Base-by-base conservation (phyloP, 2,113 vertebrate species). In the Callocephalon fimbriatum region DNA sequence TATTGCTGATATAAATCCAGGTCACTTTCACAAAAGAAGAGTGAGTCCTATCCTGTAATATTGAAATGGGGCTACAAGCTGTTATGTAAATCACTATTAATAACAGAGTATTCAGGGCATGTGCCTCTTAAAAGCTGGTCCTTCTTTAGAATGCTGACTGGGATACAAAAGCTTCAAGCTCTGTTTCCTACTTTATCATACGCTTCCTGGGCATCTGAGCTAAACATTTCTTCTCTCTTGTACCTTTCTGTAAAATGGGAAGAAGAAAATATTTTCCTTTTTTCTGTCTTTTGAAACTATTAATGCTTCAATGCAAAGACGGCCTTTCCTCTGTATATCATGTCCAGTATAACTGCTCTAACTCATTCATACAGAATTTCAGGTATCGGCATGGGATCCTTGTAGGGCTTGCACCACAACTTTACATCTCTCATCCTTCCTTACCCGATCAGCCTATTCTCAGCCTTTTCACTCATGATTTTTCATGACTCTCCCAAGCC, bases 81-180 rank as follows among this genome's bases (percentile, higher is more conserved):
- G 53, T 92, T 95, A 94, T 79, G 73, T 75, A 93, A 96, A 95
- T 78, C 70, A 85, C 77, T 92, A 81, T 84, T 93, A 96, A 92
- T 91, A 91, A 89, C 63, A 63, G 75, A 83, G 22, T 27, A 79
- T 94, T 92, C 31, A 68, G 80, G 86, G 91, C 72, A 61, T 44
- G 76, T 51, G 80, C 73, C 65, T 93, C 81, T 68, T 68, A 82
- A 70, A 92, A 73, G 23, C 83, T 67, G 40, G 31, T 87, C 58
- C 76, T 71, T 82, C 84, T 88, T 88, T 14, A 75, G 76, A 78
- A 71, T 0, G 0, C 88, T 89, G 76, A 56, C 54, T 89, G 65
- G 65, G 72, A 92, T 56, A 88, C 38, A 90, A 73, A 88, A 90
- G 54, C 72, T 81, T 67, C 3, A 4, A 71, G 85, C 21, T 88